These are phyloP conservation scores for Ernsta delagoae DNA, from an alignment of 2,888 invertebrate species.

Conservation along the genomic window DNA sequence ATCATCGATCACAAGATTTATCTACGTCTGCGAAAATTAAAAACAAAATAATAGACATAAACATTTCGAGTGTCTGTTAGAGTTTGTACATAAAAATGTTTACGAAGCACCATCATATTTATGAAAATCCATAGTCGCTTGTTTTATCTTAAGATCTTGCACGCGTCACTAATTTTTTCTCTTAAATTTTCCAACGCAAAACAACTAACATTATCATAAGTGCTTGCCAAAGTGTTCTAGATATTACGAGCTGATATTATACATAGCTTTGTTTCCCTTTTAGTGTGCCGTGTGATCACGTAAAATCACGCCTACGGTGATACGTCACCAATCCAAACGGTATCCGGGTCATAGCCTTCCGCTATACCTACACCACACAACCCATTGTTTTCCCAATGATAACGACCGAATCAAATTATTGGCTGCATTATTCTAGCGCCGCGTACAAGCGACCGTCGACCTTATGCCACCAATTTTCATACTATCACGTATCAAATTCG, in stretches of 20 bases:
- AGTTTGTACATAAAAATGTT: conserved; percentile 14
- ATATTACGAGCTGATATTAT: conserved; percentile 13
- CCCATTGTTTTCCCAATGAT: conserved; percentile 80
- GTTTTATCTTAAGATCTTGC: conserved; percentile 24
- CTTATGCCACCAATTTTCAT: conserved; percentile 44
- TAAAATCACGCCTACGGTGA: conserved; percentile 50
- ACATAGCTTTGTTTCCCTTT: conserved; percentile 24
- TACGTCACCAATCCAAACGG: conserved; percentile 57
- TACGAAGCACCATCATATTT: conserved; percentile 20
- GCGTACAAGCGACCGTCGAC: conserved; percentile 48
- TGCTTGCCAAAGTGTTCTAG: conserved; percentile 28
- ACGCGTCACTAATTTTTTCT: conserved; percentile 33
- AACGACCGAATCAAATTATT: conserved; percentile 80
- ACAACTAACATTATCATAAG: conserved; percentile 25
- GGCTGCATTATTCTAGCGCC: conserved; percentile 54
- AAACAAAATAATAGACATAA: not conserved
- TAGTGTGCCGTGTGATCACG: not conserved
- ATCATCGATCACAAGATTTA: too few species aligned
- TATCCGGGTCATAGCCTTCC: conserved; percentile 48
- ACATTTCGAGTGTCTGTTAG: not conserved
- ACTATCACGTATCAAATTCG: conserved; percentile 51
- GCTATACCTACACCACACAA: conserved; percentile 56
- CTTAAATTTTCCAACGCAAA: conserved; percentile 24
- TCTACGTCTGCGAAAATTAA: too few species aligned
- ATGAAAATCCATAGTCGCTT: conserved; percentile 19